Percentiles rank a stretch among this genome's conserved stretches.
phyloP scores from a whole-genome alignment of 2,113 vertebrate genomes.

The Spizaetus ornatus region DNA sequence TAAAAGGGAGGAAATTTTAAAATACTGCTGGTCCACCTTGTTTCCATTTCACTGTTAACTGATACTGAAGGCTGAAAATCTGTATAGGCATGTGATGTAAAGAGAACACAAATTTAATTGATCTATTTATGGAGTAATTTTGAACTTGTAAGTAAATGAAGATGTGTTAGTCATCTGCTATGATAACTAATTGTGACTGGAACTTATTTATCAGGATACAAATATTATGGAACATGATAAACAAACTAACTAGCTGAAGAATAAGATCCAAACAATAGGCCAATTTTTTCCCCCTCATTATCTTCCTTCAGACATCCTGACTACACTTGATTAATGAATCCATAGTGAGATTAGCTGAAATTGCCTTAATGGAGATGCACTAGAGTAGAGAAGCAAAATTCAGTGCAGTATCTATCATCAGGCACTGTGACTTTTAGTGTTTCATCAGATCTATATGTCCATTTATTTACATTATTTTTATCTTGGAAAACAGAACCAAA shows the following conservation, averaged over 20 bases:
- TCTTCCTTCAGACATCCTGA: conserved; percentile 55
- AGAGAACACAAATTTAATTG: neutral
- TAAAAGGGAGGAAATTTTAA: neutral
- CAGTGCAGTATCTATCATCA: conserved; percentile 5
- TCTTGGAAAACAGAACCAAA: neutral
- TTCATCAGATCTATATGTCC: neutral
- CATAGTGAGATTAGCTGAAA: conserved; percentile 54
- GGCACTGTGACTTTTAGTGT: conserved; percentile 1
- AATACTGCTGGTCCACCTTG: neutral
- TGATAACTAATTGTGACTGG: neutral
- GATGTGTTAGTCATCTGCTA: neutral
- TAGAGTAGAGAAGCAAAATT: conserved; percentile 17
- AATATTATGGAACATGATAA: neutral
- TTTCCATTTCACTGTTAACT: neutral
- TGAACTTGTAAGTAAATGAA: neutral
- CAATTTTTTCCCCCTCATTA: neutral
- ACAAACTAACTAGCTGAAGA: conserved; percentile 25
- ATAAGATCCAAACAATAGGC: conserved; percentile 10
- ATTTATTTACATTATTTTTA: conserved; percentile 17
- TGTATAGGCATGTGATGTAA: neutral
- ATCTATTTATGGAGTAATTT: neutral
- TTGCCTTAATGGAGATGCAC: conserved; percentile 49
- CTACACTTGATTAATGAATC: conserved; percentile 60
- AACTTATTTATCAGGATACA: neutral
- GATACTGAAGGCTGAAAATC: neutral